Base-by-base conservation (phyloP, 2,797 vertebrate species). In the Myotis pilosus region DNA sequence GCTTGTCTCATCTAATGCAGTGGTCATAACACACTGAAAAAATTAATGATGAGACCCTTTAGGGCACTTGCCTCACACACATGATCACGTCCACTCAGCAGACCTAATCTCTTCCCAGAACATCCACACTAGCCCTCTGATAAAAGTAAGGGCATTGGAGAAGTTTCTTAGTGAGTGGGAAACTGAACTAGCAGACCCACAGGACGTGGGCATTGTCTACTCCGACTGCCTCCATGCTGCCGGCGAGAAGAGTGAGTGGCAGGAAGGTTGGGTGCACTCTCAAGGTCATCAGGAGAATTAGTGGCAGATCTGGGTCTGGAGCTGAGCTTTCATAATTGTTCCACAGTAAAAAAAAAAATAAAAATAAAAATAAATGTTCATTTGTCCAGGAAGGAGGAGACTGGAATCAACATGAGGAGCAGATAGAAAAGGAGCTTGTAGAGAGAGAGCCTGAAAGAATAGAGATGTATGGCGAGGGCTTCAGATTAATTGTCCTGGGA, bases 121-220 rank as follows among this genome's bases (percentile, higher is more conserved):
- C 15, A 62, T 38, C 47, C 19, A 68, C 8, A 33, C 4, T 19
- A 22, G 47, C 15, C n/a, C 22, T 75, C 28, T 53, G 47, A 55
- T 36, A 62, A 64, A 68, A 47, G 6, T 15, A 64, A 49, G 41
- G 64, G 20, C 22, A 53, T 5, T 44, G 74, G 36, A 41, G 81
- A 95, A 64, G 13, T 74, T 94, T 19, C 33, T 93, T 71, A 41
- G 49, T 13, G 33, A 92, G 49, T 25, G 15, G 55, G 53, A 38
- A 38, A 49, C 5, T 36, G 82, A 41, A 55, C 74, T 0, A 64
- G 5, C 36, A 81, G 47, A 57, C 15, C 16, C 6, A 0, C 1
- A 19, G 36, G 33, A 23, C 15, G 4, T 1, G 25, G 55, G n/a
- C 0, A 0, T 4, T 44, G 41, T 51, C 66, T 72, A 62, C 33